phyloP scores from a whole-genome alignment of 2,797 vertebrate species.

The Propithecus deckenii region DNA sequence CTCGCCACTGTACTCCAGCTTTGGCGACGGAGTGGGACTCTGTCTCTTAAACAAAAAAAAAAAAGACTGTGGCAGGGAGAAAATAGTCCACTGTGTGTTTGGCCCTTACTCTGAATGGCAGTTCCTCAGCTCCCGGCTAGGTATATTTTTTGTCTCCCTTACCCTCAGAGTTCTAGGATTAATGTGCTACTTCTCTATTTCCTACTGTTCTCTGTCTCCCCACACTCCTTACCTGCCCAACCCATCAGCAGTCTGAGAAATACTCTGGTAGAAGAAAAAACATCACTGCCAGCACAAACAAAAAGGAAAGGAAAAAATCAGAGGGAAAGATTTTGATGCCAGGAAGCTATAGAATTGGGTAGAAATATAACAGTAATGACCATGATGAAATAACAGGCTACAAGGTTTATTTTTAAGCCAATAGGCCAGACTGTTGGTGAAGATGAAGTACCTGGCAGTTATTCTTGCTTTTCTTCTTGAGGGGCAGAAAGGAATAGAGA shows the following conservation, averaged over 20 bases:
- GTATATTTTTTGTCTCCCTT: neutral
- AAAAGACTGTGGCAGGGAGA: neutral
- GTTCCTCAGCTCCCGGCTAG: neutral
- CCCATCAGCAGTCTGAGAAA: neutral
- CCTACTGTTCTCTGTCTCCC: neutral
- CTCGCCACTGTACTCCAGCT: neutral
- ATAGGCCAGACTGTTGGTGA: neutral
- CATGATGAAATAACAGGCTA: neutral
- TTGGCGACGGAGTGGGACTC: neutral
- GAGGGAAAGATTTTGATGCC: constrained; percentile 8
- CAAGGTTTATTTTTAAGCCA: neutral
- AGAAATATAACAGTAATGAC: neutral
- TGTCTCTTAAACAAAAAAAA: neutral
- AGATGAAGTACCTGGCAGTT: neutral
- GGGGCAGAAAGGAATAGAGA: neutral
- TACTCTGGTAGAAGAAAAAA: neutral
- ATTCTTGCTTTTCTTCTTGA: neutral
- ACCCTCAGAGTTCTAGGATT: neutral
- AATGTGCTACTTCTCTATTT: neutral
- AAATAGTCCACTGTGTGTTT: neutral
- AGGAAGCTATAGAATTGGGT: neutral
- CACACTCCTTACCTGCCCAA: neutral
- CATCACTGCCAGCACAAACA: neutral
- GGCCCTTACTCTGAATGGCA: neutral
- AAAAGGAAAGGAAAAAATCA: neutral